These are phyloP conservation scores for Ceryle rudis DNA, from an alignment of 2,797 vertebrate genomes.

Conservation along the genomic window DNA sequence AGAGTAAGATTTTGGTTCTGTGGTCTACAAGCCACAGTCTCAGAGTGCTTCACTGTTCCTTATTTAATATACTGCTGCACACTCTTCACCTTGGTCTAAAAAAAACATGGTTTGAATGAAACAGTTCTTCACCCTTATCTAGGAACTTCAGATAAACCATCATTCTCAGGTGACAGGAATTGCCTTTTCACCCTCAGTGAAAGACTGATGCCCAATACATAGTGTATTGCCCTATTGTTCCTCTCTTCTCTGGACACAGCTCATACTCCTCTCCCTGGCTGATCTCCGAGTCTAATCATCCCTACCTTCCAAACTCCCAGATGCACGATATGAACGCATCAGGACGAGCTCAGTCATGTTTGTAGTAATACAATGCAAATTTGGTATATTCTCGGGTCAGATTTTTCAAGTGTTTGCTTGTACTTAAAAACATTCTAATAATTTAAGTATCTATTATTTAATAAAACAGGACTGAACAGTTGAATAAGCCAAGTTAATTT, in stretches of 20 bases:
- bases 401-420: background rate
- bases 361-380: background rate
- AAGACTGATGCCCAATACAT: accelerated
- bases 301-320: background rate
- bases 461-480: background rate
- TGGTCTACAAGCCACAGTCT: background rate
- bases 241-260: background rate
- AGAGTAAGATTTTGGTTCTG: background rate
- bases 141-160: background rate
- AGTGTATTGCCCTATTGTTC: background rate
- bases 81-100: background rate
- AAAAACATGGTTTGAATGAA: background rate
- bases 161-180: background rate
- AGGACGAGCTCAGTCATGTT: background rate
- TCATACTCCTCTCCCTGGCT: background rate
- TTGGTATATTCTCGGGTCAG: background rate
- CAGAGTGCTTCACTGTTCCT: background rate
- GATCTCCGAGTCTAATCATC: background rate
- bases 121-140: background rate
- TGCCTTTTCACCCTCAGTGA: background rate
- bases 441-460: background rate
- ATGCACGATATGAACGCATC: background rate
- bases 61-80: background rate
- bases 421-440: background rate
- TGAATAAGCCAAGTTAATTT: background rate